Evolutionary conservation across 2,888 invertebrate genomes (phyloP).

Genomic region (Ferrisia virgata): DNA sequence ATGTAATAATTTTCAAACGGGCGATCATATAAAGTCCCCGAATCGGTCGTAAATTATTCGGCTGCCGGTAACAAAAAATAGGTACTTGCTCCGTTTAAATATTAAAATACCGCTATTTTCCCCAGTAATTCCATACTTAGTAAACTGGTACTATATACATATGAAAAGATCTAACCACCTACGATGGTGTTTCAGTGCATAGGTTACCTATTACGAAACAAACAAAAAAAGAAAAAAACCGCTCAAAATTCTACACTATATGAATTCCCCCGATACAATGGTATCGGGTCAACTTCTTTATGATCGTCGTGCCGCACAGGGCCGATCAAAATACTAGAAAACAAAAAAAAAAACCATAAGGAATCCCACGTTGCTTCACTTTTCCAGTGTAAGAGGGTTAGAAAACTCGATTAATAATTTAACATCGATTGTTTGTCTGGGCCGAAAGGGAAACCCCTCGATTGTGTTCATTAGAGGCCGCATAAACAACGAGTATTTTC

Average conservation of each 20-base stretch:
- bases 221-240: neutral
- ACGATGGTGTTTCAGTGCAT: neutral
- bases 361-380: neutral
- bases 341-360: neutral
- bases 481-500: slow-evolving; percentile 36
- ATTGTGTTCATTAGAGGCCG: slow-evolving; percentile 27
- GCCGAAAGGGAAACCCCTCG: neutral
- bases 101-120: slow-evolving; percentile 7
- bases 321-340: neutral
- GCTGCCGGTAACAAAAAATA: slow-evolving; percentile 18
- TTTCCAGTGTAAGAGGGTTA: neutral
- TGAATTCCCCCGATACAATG: neutral
- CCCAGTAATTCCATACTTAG: neutral
- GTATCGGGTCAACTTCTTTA: neutral
- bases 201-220: neutral
- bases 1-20: neutral
- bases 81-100: slow-evolving; percentile 16
- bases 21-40: no score
- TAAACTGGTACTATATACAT: no score
- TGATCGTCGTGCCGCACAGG: neutral
- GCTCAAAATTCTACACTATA: neutral
- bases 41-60: slow-evolving; percentile 17
- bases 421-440: slow-evolving; percentile 37
- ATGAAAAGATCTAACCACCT: slow-evolving; percentile 15
- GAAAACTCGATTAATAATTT: slow-evolving; percentile 42